Evolutionary conservation across 2,797 vertebrate species (phyloP), one percentile per base, ranked within the genome.

Genomic region (Sebastes nivosus): DNA sequence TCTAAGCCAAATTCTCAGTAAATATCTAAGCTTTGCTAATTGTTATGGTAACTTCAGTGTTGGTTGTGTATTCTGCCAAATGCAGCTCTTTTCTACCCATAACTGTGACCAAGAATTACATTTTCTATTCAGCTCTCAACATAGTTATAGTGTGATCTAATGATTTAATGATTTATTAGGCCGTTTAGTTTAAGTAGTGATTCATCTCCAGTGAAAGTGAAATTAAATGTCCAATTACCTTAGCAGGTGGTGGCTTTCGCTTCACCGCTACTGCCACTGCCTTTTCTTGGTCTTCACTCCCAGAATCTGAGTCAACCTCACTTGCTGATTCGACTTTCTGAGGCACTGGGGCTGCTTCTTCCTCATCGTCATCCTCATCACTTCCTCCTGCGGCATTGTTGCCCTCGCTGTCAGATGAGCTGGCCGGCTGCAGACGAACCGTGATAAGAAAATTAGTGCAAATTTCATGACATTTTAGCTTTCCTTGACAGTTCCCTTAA

Each of bases 371-470:
- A 0, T 97, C 96, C 0, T 97, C 96, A 0, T 97, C 96, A 0
- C 90, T 91, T 32, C 95, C 96, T 0, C 94, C 96, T 16, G 92
- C 94, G 0, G 93, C 95, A 59, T 98, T 96, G 0, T 97, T 96
- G 42, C 96, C 96, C 12, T 99, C 98, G 0, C 98, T 99, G 89
- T 99, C 98, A 0, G 98, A 99, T 29, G 98, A 99, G 88, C 97
- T 99, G 0, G 95, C 95, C 0, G 97, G 96, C 98, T 99, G 80
- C 67, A 77, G 14, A 76, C 1, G 5, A 72, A 71, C 29, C 32
- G 1, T 8, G 22, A 67, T 50, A 36, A 69, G 22, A 68, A 32
- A 25, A 70, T 67, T 22, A 79, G 67, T 34, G 67, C 1, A 30
- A 14, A 73, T 54, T 22, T 54, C 20, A 7, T 18, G 12, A 36